Evolutionary conservation across 2,113 vertebrate genomes (phyloP).

Genomic region (Alligator sinensis): DNA sequence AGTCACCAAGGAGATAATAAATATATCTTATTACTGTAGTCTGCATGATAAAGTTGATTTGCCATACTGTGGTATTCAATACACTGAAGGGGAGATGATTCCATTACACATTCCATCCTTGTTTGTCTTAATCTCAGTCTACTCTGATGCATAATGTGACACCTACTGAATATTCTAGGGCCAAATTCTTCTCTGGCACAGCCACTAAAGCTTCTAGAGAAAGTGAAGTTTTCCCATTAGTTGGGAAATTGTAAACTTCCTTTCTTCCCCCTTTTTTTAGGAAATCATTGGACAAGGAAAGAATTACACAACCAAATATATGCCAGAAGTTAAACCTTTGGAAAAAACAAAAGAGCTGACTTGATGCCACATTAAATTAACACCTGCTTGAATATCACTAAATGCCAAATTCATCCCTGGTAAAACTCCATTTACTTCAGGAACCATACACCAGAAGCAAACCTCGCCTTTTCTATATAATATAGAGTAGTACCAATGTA

Average conservation of each 20-base stretch:
- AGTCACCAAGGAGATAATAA: not conserved
- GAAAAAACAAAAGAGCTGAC: not conserved
- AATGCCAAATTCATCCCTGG: not conserved
- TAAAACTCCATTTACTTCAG: not conserved
- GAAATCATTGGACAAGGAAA: not conserved
- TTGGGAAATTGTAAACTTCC: rapidly evolving
- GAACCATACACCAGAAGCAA: not conserved
- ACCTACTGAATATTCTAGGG: not conserved
- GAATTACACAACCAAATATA: not conserved
- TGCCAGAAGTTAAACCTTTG: not conserved
- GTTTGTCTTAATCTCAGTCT: not conserved
- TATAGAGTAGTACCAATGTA: not conserved
- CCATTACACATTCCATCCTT: not conserved
- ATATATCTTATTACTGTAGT: not conserved
- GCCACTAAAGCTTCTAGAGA: not conserved
- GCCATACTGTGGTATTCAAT: not conserved
- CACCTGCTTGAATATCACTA: not conserved
- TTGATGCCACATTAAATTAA: not conserved
- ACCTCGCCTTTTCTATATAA: not conserved
- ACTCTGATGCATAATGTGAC: not conserved
- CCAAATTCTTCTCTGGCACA: not conserved
- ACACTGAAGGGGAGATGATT: not conserved
- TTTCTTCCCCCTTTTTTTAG: not conserved
- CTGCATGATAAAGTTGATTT: not conserved
- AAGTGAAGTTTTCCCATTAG: not conserved